These are phyloP conservation scores for Blera fallax DNA, from an alignment of 2,888 invertebrate species.

Conservation along the genomic window DNA sequence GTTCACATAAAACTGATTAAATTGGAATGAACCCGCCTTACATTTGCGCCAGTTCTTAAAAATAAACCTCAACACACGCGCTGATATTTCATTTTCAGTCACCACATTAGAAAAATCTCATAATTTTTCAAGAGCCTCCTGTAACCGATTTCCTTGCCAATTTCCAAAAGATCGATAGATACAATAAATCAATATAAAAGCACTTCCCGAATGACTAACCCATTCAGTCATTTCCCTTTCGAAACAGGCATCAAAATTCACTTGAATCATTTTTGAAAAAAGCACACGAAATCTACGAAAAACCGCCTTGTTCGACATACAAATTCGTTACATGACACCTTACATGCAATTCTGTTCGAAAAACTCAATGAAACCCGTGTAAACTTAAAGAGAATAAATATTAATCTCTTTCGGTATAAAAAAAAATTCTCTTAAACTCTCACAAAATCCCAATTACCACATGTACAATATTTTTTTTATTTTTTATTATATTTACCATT, in stretches of 20 bases:
- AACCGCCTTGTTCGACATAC: background rate
- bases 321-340: constrained; percentile 68
- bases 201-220: constrained; percentile 12
- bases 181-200: background rate
- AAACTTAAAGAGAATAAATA: background rate
- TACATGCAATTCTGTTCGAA: constrained; percentile 53
- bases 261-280: constrained; percentile 1
- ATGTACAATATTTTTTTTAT: background rate
- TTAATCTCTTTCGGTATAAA: constrained; percentile 5
- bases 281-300: background rate
- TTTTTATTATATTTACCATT: constrained; percentile 73
- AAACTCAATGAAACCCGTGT: constrained; percentile 3
- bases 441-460: background rate
- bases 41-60: too few species aligned
- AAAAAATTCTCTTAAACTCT: constrained; percentile 43
- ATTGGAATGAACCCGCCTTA: too few species aligned
- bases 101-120: too few species aligned
- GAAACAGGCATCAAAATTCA: background rate
- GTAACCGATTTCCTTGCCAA: background rate
- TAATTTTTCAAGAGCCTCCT: too few species aligned
- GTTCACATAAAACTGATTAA: too few species aligned
- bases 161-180: background rate
- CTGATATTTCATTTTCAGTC: too few species aligned
- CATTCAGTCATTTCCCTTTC: background rate
- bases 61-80: too few species aligned